Evolutionary conservation across 1,140 invertebrate species (phyloP).

Genomic region (Diorhabda carinulata): DNA sequence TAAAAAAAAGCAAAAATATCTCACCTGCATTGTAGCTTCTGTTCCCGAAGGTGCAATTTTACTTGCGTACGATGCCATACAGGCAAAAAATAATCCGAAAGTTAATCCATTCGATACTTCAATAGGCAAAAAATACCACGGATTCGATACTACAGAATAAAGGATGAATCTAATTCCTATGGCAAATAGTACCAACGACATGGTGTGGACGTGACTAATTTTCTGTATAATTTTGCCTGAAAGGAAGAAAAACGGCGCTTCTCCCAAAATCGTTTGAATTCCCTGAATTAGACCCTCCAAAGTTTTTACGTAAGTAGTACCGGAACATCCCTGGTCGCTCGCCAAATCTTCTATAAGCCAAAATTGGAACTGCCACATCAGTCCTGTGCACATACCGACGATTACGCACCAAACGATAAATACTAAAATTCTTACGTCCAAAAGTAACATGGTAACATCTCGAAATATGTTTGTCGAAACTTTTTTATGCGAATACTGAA

Average conservation of each 20-base stretch:
- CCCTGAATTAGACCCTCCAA: slow-evolving; percentile 74
- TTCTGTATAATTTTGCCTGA: slow-evolving; percentile 76
- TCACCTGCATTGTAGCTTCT: slow-evolving; percentile 76
- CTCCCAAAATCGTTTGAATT: slow-evolving; percentile 81
- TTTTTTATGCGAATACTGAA: slow-evolving; percentile 58
- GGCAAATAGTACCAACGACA: slow-evolving; percentile 75
- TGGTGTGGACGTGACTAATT: slow-evolving; percentile 76
- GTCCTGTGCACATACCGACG: slow-evolving; percentile 77
- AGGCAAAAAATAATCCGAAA: slow-evolving; percentile 83
- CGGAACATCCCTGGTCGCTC: slow-evolving; percentile 33
- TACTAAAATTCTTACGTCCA: slow-evolving; percentile 59
- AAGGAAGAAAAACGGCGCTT: slow-evolving; percentile 84
- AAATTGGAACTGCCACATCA: slow-evolving; percentile 87
- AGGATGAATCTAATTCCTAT: slow-evolving; percentile 73
- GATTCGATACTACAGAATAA: slow-evolving; percentile 76
- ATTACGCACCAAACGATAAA: slow-evolving; percentile 76
- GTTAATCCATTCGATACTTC: slow-evolving; percentile 85
- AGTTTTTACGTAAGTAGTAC: slow-evolving; percentile 64
- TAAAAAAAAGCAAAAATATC: background rate
- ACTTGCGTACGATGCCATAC: slow-evolving; percentile 85
- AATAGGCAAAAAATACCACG: slow-evolving; percentile 79
- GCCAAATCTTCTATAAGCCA: slow-evolving; percentile 75
- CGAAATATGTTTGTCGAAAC: slow-evolving; percentile 60
- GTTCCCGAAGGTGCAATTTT: slow-evolving; percentile 78
- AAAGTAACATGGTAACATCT: slow-evolving; percentile 61